These are phyloP conservation scores for Galemys pyrenaicus DNA, from an alignment of 2,113 vertebrate genomes.

Conservation along the genomic window DNA sequence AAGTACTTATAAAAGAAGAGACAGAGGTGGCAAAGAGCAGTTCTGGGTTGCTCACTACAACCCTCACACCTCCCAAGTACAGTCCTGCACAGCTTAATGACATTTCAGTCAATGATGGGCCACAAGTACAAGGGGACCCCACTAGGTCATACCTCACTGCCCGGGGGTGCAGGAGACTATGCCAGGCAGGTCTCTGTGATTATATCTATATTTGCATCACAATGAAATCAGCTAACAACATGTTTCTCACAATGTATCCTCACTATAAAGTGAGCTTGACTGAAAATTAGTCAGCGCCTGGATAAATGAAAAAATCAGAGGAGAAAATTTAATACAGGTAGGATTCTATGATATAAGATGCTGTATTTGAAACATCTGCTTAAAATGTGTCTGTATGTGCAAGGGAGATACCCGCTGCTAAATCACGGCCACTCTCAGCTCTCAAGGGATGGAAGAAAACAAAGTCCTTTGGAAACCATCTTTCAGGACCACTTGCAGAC, in stretches of 20 bases:
- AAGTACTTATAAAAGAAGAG: not conserved
- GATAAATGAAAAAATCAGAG: not conserved
- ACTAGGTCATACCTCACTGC: too few relatives aligned
- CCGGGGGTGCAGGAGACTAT: too few relatives aligned
- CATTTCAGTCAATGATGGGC: too few relatives aligned
- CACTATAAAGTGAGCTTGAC: too few relatives aligned
- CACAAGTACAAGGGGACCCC: too few relatives aligned
- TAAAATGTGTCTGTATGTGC: not conserved
- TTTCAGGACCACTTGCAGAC: not conserved
- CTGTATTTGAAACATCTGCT: not conserved
- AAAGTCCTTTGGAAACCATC: not conserved
- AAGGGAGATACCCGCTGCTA: not conserved
- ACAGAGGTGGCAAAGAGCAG: not conserved
- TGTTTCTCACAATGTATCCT: not conserved
- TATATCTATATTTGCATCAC: not conserved
- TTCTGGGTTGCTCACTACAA: not conserved
- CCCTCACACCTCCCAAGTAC: not conserved
- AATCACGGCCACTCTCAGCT: not conserved
- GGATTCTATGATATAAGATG: not conserved
- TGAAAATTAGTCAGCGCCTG: not conserved
- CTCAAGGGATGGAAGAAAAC: not conserved
- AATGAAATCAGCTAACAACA: not conserved
- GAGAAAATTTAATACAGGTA: not conserved
- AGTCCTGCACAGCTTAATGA: not conserved
- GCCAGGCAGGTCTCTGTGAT: too few relatives aligned